A percentile compares a stretch with the other conserved stretches of the same genome.
phyloP scores from a whole-genome alignment of 2,888 invertebrate genomes.

The Apamea crenata region DNA sequence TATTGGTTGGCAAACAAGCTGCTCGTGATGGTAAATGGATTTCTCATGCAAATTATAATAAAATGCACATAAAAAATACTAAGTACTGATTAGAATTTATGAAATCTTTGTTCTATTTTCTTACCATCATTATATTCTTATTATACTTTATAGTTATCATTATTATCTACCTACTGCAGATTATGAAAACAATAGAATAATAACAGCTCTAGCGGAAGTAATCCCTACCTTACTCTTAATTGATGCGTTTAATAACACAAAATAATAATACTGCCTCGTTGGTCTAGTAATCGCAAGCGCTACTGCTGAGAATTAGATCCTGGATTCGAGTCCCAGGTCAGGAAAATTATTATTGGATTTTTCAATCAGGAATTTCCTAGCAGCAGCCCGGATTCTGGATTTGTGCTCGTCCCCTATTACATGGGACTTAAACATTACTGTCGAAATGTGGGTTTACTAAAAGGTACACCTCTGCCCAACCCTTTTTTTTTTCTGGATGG shows the following conservation, averaged over 20 bases:
- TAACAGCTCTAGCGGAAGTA: neutral
- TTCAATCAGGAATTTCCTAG: too few relatives aligned
- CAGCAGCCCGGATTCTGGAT: too few relatives aligned
- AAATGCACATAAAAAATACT: neutral
- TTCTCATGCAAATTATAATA: neutral
- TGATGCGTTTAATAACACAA: neutral
- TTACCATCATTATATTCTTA: neutral
- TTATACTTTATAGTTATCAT: neutral
- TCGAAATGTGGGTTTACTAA: too few relatives aligned
- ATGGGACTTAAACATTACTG: too few relatives aligned
- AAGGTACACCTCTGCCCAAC: too few relatives aligned
- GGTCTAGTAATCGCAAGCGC: neutral
- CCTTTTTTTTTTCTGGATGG: too few relatives aligned
- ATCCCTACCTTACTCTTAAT: neutral
- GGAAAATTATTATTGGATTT: too few relatives aligned
- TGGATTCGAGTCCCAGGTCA: too few relatives aligned
- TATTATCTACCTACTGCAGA: neutral
- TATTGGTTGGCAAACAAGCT: neutral
- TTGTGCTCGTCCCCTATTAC: too few relatives aligned
- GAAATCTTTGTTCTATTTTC: conserved; percentile 3
- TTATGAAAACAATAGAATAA: neutral
- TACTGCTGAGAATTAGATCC: too few relatives aligned
- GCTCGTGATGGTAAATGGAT: neutral
- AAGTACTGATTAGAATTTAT: neutral
- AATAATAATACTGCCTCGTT: neutral